Conservation (phyloP, 2,888 invertebrate genomes). For the Rhamnusium bicolor region DNA sequence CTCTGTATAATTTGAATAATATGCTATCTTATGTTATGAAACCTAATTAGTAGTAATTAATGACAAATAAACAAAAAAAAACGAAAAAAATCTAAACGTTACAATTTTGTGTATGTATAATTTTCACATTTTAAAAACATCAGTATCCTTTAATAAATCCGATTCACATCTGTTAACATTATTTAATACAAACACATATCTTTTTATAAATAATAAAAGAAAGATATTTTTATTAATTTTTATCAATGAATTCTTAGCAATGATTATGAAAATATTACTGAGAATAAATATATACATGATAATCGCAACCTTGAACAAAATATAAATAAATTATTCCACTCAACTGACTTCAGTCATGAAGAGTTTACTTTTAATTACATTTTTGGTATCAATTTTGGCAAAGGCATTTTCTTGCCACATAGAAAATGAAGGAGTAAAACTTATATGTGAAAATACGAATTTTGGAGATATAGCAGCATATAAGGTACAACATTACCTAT, state of each 20-base stretch:
- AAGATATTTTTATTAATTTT: not conserved
- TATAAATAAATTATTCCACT: not conserved
- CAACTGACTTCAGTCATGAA: not conserved
- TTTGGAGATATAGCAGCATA: not conserved
- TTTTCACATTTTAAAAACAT: no score
- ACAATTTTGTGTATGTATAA: no score
- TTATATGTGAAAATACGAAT: slow-evolving; percentile 1
- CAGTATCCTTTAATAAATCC: no score
- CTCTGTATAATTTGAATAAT: no score
- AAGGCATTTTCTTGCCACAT: not conserved
- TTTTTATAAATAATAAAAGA: no score
- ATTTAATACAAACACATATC: no score
- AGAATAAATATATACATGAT: not conserved
- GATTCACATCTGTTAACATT: no score
- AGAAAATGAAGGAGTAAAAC: slow-evolving; percentile 4
- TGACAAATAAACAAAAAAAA: no score
- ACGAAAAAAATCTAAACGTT: no score
- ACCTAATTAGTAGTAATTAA: no score
- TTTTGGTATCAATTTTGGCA: not conserved
- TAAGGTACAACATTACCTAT: not conserved
- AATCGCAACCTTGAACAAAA: not conserved
- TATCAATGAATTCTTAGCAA: not conserved
- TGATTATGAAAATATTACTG: not conserved
- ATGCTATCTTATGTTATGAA: no score
- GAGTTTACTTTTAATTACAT: not conserved